Evolutionary conservation across 1,140 invertebrate species (phyloP).

Genomic region (Listronotus oregonensis): DNA sequence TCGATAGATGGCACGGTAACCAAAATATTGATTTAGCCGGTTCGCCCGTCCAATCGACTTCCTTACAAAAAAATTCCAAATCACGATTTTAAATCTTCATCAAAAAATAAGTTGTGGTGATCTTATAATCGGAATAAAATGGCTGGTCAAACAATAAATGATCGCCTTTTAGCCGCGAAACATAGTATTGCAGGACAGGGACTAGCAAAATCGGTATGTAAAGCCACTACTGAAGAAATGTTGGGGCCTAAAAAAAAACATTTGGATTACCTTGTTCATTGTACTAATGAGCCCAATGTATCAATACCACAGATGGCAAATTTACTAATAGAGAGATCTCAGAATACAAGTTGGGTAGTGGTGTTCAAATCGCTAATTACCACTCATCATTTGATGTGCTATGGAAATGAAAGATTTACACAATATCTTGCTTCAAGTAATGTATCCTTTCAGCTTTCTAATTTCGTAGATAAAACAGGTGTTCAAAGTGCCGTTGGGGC

Average conservation of each 20-base stretch:
- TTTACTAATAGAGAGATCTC: constrained; percentile 95
- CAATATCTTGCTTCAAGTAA: constrained; percentile 99
- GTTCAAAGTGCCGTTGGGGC: constrained; percentile 71
- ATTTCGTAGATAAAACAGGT: constrained; percentile 96
- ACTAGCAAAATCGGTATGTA: constrained; percentile 98
- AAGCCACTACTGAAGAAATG: constrained; percentile 99
- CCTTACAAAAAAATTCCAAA: neutral
- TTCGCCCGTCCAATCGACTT: constrained; percentile 1
- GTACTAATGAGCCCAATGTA: constrained; percentile 99
- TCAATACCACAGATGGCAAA: constrained; percentile 99
- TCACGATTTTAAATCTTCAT: neutral
- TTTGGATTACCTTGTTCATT: constrained; percentile 98
- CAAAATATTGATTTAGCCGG: neutral
- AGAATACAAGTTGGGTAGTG: constrained; percentile 97
- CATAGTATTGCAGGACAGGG: constrained; percentile 99
- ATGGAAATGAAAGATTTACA: constrained; percentile 99
- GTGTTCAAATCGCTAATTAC: constrained; percentile 98
- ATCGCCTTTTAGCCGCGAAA: constrained; percentile 94
- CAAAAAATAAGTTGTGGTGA: constrained; percentile 9
- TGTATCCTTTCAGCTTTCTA: constrained; percentile 96
- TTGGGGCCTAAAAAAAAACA: constrained; percentile 99
- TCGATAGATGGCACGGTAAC: neutral
- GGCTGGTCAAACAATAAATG: constrained; percentile 97
- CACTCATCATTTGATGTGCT: constrained; percentile 98
- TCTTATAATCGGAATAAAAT: constrained; percentile 56